Evolutionary conservation across 2,797 vertebrate species (phyloP).

Genomic region (Eutrigla gurnardus): DNA sequence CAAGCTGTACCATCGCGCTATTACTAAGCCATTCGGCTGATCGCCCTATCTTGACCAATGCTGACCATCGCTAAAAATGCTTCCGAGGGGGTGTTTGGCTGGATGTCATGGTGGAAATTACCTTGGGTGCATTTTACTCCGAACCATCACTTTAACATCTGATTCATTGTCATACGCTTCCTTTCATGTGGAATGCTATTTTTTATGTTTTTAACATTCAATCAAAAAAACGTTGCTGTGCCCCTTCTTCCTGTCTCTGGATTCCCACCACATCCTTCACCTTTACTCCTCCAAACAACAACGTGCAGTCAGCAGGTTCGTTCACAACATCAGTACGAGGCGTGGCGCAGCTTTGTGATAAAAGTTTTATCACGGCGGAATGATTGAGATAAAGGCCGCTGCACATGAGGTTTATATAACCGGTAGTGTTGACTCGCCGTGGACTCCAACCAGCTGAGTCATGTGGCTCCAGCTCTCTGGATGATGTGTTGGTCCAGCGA

Average conservation of each 20-base stretch:
- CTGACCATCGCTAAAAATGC: too few species aligned
- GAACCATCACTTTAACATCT: not conserved
- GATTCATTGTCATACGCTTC: not conserved
- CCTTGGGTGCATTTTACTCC: too few species aligned
- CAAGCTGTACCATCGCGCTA: too few species aligned
- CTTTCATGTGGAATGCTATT: not conserved
- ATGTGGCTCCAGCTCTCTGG: conserved; percentile 40
- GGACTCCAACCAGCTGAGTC: conserved; percentile 51
- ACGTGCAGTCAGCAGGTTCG: conserved; percentile 10
- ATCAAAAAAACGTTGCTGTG: not conserved
- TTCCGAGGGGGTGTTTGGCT: too few species aligned
- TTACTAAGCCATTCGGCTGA: too few species aligned
- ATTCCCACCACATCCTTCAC: conserved; percentile 13
- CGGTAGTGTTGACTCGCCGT: conserved; percentile 17
- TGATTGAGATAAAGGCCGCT: conserved; percentile 42
- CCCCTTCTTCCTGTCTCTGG: not conserved
- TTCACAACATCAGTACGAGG: conserved; percentile 19
- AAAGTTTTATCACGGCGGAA: conserved; percentile 7
- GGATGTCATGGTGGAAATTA: too few species aligned
- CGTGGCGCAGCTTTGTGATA: conserved; percentile 22
- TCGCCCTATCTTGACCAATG: too few species aligned
- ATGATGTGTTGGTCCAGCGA: conserved; percentile 54
- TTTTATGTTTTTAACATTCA: not conserved
- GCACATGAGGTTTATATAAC: conserved; percentile 40
- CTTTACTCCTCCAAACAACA: conserved; percentile 33